Percentiles rank a stretch among this genome's conserved stretches.
Evolutionary conservation across 1,140 invertebrate species (phyloP).

Genomic region (Drosophila melanogaster): DNA sequence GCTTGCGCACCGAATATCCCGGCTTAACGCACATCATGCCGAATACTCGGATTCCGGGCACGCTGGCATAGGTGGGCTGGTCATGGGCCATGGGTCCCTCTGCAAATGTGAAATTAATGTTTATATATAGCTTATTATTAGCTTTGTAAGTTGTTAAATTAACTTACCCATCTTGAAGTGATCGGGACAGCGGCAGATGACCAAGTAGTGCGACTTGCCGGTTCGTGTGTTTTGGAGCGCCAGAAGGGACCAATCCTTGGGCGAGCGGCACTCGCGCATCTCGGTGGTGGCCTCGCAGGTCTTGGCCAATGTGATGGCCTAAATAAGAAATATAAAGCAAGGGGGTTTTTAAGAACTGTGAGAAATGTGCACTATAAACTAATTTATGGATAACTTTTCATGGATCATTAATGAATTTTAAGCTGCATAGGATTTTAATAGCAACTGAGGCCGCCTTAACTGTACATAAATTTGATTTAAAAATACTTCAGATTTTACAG

Average conservation of each 20-base stretch:
- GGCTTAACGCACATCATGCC: slow-evolving; percentile 95
- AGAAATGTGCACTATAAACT: neutral
- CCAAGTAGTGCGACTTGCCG: slow-evolving; percentile 96
- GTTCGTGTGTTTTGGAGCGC: slow-evolving; percentile 96
- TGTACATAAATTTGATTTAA: no score
- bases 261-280: slow-evolving; percentile 94
- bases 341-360: neutral
- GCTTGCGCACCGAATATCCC: slow-evolving; percentile 78
- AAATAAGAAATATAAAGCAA: slow-evolving; percentile 1
- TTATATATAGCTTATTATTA: neutral
- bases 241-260: slow-evolving; percentile 95
- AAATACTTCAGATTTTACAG: no score
- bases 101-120: slow-evolving; percentile 63
- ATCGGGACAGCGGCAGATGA: slow-evolving; percentile 95
- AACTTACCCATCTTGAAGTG: slow-evolving; percentile 91
- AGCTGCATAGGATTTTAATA: no score
- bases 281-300: slow-evolving; percentile 95
- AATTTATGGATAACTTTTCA: neutral
- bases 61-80: slow-evolving; percentile 96
- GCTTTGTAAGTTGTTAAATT: neutral
- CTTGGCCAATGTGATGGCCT: slow-evolving; percentile 94
- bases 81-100: slow-evolving; percentile 97
- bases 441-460: no score
- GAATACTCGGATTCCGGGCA: slow-evolving; percentile 95
- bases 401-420: no score